Conservation (phyloP, 2,888 invertebrate genomes). For the Beris chalybata region DNA sequence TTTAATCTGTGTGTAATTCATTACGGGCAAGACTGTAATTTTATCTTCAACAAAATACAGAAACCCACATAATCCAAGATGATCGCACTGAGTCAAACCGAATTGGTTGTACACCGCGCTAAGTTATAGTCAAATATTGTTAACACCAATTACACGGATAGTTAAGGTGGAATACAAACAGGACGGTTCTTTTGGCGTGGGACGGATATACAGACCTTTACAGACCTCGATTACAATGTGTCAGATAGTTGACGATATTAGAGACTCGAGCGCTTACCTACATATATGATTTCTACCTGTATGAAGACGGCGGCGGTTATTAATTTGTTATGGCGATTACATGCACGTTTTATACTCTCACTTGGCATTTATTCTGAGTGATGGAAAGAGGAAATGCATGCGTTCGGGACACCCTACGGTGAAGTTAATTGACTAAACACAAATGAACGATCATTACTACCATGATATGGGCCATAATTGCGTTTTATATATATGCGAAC, state of each 20-base stretch:
- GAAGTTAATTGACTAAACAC: conserved; percentile 29
- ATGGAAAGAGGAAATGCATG: neutral
- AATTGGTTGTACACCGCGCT: neutral
- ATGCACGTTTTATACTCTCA: too few species aligned
- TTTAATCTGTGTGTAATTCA: conserved; percentile 11
- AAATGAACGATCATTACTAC: conserved; percentile 32
- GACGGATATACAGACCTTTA: neutral
- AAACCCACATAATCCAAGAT: conserved; percentile 13
- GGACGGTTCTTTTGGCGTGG: neutral
- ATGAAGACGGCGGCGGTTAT: too few species aligned
- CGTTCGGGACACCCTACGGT: conserved; percentile 21
- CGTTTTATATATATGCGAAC: conserved; percentile 13
- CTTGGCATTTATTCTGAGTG: neutral
- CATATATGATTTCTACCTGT: neutral
- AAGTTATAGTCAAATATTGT: conserved; percentile 11
- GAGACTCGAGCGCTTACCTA: neutral
- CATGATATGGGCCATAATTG: conserved; percentile 23
- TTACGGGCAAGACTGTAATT: conserved; percentile 10
- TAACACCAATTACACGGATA: conserved; percentile 20
- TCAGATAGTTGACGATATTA: too few species aligned
- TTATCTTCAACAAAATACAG: conserved; percentile 16
- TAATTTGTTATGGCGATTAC: too few species aligned
- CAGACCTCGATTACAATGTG: too few species aligned
- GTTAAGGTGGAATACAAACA: conserved; percentile 8
- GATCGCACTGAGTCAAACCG: conserved; percentile 1